Evolutionary conservation across 1,140 invertebrate species (phyloP).

Genomic region (Euura lappo): DNA sequence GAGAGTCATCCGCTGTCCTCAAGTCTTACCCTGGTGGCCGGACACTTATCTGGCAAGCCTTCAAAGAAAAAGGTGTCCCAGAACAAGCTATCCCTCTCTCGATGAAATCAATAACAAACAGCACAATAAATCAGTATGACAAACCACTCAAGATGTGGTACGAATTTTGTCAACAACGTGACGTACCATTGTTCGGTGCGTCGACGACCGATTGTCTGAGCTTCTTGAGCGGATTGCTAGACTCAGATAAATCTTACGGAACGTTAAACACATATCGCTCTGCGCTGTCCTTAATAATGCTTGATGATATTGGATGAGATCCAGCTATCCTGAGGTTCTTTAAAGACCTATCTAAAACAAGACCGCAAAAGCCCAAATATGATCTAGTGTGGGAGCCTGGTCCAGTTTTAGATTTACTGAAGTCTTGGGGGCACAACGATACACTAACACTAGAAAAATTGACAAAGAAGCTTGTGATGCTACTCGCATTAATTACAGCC

Average conservation of each 20-base stretch:
- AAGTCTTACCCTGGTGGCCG: slow-evolving; percentile 21
- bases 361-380: slow-evolving; percentile 31
- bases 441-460: slow-evolving; percentile 25
- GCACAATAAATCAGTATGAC: slow-evolving; percentile 22
- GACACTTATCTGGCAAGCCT: slow-evolving; percentile 23
- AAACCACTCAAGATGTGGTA: slow-evolving; percentile 24
- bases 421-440: slow-evolving; percentile 14
- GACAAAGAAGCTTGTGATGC: slow-evolving; percentile 26
- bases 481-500: slow-evolving; percentile 30
- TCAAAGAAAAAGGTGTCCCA: slow-evolving; percentile 9
- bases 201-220: background rate
- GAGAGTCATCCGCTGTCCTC: too few species aligned
- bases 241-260: slow-evolving; percentile 19
- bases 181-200: slow-evolving; percentile 15
- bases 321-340: slow-evolving; percentile 30
- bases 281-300: slow-evolving; percentile 19
- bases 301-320: slow-evolving; percentile 18
- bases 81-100: slow-evolving; percentile 18
- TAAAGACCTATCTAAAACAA: slow-evolving; percentile 30
- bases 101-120: slow-evolving; percentile 20
- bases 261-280: slow-evolving; percentile 25
- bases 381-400: slow-evolving; percentile 34
- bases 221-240: slow-evolving; percentile 18
- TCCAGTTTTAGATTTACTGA: slow-evolving; percentile 28
- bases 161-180: slow-evolving; percentile 17